These are phyloP conservation scores for Eucidaris tribuloides DNA, from an alignment of 35 echinoderm and acorn worm genomes.

Conservation along the genomic window DNA sequence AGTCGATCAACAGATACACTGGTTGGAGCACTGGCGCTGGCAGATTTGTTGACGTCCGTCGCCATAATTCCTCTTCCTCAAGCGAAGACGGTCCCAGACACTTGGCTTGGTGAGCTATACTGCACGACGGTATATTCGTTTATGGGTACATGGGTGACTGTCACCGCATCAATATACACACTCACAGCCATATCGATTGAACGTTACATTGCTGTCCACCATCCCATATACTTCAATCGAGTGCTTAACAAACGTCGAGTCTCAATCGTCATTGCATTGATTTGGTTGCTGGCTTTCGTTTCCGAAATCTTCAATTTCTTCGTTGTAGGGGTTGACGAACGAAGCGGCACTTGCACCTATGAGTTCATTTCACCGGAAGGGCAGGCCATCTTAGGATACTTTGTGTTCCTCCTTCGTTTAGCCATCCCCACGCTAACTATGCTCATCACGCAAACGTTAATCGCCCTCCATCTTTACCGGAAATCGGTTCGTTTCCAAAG, in stretches of 20 bases:
- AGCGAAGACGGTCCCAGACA: not conserved
- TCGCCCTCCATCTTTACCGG: not conserved
- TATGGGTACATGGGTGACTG: conserved; percentile 54
- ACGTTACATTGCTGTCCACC: conserved; percentile 51
- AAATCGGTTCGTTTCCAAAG: not conserved
- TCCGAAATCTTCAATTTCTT: no score
- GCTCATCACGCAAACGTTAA: not conserved
- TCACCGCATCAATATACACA: conserved; percentile 61
- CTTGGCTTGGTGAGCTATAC: conserved; percentile 6
- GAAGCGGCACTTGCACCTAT: no score
- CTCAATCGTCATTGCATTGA: not conserved
- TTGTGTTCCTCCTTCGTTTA: not conserved
- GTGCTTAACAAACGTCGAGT: conserved; percentile 24
- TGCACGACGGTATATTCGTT: conserved; percentile 41
- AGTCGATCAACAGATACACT: conserved; percentile 46
- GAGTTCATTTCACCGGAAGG: not conserved
- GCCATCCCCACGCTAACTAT: not conserved
- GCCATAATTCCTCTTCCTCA: conserved; percentile 41
- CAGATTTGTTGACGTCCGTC: conserved; percentile 66
- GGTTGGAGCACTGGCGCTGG: conserved; percentile 51
- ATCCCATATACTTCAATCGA: conserved; percentile 37
- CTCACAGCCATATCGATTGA: conserved; percentile 53
- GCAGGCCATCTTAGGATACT: not conserved
- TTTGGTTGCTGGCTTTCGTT: not conserved
- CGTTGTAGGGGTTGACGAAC: no score